Percentiles rank a stretch among this genome's conserved stretches.
Evolutionary conservation across 2,113 vertebrate genomes (phyloP).

Genomic region (Himantopus leucocephalus): DNA sequence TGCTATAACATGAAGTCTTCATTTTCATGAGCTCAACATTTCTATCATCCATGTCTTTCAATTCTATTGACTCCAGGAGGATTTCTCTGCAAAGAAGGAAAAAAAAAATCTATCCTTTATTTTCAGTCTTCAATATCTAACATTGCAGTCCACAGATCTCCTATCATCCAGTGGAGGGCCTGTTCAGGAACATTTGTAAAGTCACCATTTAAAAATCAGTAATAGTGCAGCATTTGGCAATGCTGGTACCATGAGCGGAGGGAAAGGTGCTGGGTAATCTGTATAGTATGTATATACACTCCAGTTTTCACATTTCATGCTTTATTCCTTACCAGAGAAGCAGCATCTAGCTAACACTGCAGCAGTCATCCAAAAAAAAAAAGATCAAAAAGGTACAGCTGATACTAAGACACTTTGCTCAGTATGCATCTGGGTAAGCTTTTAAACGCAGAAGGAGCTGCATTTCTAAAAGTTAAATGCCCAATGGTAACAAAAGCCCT

Average conservation of each 20-base stretch:
- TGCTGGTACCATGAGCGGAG: not conserved
- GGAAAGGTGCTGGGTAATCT: not conserved
- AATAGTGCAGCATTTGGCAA: not conserved
- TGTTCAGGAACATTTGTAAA: not conserved
- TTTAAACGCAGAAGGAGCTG: not conserved
- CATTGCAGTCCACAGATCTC: not conserved
- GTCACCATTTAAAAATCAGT: not conserved
- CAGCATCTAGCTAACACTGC: not conserved
- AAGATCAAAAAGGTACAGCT: not conserved
- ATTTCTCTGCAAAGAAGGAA: not conserved
- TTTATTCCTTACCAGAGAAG: not conserved
- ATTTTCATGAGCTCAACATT: not conserved
- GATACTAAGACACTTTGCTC: not conserved
- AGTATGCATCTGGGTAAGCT: not conserved
- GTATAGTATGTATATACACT: not conserved
- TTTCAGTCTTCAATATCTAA: not conserved
- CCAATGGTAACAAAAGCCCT: not conserved
- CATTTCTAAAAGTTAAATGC: not conserved
- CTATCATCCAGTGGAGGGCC: not conserved
- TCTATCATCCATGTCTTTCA: not conserved
- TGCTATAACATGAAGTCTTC: not conserved
- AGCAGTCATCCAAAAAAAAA: not conserved
- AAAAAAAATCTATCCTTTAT: not conserved
- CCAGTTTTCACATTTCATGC: not conserved
- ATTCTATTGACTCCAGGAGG: not conserved